Percentiles rank a stretch among this genome's conserved stretches.
phyloP scores from a whole-genome alignment of 2,888 invertebrate genomes.

The Dioctria linearis region DNA sequence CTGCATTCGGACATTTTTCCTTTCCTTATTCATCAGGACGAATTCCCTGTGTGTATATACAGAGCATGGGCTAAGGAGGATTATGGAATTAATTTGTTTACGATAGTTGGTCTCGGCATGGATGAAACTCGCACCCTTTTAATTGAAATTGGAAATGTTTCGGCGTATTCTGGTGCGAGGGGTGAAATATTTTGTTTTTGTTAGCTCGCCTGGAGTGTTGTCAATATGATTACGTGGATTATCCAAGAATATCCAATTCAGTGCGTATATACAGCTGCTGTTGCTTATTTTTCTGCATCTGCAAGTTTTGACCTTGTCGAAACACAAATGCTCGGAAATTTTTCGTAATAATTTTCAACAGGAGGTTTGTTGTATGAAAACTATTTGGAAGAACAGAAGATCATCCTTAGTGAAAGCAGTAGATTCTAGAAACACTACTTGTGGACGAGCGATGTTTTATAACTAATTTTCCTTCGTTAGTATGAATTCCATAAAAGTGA shows the following conservation, averaged over 20 bases:
- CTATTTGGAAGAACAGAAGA: no score
- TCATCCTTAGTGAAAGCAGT: no score
- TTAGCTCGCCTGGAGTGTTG: constrained; percentile 7
- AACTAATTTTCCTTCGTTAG: no score
- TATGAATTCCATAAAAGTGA: no score
- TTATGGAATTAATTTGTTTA: constrained; percentile 53
- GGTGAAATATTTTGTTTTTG: constrained; percentile 13
- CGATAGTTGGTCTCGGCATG: constrained; percentile 44
- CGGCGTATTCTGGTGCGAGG: not conserved
- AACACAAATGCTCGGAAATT: no score
- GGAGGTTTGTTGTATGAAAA: no score
- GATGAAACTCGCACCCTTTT: constrained; percentile 29
- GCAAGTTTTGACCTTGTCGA: not conserved
- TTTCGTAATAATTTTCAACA: no score
- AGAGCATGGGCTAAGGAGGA: constrained; percentile 27
- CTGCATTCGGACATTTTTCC: constrained; percentile 49
- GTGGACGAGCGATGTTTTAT: no score
- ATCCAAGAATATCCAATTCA: constrained; percentile 35
- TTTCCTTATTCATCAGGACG: constrained; percentile 32
- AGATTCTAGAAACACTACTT: no score
- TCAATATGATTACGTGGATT: constrained; percentile 44
- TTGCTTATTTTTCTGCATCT: constrained; percentile 19
- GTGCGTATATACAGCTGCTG: constrained; percentile 14
- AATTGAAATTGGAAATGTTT: constrained; percentile 17
- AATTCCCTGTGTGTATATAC: constrained; percentile 1